Base-by-base conservation (phyloP, 2,113 vertebrate species). In the Entomyzon cyanotis region DNA sequence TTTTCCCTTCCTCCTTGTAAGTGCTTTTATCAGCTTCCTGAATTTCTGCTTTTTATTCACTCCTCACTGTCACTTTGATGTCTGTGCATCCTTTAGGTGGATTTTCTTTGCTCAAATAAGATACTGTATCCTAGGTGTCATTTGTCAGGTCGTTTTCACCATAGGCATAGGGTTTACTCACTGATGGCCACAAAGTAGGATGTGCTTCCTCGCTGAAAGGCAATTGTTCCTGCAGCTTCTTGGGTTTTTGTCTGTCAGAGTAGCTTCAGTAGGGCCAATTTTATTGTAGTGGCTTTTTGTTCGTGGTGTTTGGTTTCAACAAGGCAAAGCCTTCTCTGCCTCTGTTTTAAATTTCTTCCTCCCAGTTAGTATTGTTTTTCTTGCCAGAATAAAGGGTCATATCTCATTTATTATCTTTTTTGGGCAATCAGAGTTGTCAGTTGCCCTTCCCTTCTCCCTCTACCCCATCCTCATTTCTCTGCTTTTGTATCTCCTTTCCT, bases 21-120 rank as follows among this genome's bases (percentile, higher is more conserved):
- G 27, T 84, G 63, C 90, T 93, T 94, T 87, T 73, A 82, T 96
- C 78, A 94, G 92, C 62, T 93, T 94, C 83, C 68, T 91, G 90
- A 88, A 73, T 94, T 80, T 89, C 84, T 90, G 67, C 41, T 47
- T 67, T 84, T 87, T 74, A 81, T 90, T 96, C 71, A 18, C n/a
- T 92, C 49, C 37, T 89, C 52, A 7, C 70, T 93, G 93, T 86
- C 85, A 74, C 90, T 94, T 95, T 95, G 94, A 94, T 89, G 82
- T 83, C 79, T 74, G 2, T 46, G 47, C 65, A 91, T 94, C 60
- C 65, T 91, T 93, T 69, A 28, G 71, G 55, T 90, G 85, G 63
- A n/a, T 90, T 93, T 71, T 82, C 75, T 87, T 94, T 89, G 60
- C 82, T 75, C 70, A 46, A 91, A 67, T 46, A 42, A 93, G 95